Base-by-base conservation (phyloP, 2,113 vertebrate genomes). In the Hucho hucho region DNA sequence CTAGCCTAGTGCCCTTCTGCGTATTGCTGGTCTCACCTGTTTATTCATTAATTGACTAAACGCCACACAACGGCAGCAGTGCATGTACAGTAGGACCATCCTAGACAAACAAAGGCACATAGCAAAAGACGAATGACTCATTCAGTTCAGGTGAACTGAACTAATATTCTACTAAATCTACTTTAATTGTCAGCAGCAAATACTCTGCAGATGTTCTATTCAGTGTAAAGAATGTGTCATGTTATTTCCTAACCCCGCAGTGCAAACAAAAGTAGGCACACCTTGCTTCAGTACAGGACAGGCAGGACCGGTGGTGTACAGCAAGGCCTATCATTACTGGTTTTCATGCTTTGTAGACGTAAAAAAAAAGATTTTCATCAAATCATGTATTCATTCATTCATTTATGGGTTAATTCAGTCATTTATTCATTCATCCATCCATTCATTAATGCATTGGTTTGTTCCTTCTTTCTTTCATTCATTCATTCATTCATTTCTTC, bases 11-110 rank as follows among this genome's bases (percentile, higher is more conserved):
- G 61, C 61, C 64, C 24, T 65, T 64, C 67, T 67, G 20, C 26
- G n/a, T 69, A 29, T 80, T 70, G 70, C 64, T 46, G 79, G 12
- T 28, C 37, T 53, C 46, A 18, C 37, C 67, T 68, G 20, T 75
- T 79, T 72, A 81, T 81, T 78, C 79, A 81, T 75, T 75, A 77
- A 81, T 75, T 77, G 70, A 78, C 64, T 68, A 63, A 67, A 71
- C 49, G 72, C 66, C 79, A 74, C 72, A 65, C 74, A 72, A 77
- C 58, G 53, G 73, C 53, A 43, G 66, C n/a, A 28, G n/a, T 18
- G 49, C 26, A 29, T 73, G 22, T 32, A 32, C 32, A 32, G 32
- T 32, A 61, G 24, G 46, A 56, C 43, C 29, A 22, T 37, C 29
- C 71, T 77, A 67, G 64, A 66, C 79, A 77, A 77, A 81, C 14